Evolutionary conservation across 2,797 vertebrate genomes (phyloP).

Genomic region (Pteropus rufus): DNA sequence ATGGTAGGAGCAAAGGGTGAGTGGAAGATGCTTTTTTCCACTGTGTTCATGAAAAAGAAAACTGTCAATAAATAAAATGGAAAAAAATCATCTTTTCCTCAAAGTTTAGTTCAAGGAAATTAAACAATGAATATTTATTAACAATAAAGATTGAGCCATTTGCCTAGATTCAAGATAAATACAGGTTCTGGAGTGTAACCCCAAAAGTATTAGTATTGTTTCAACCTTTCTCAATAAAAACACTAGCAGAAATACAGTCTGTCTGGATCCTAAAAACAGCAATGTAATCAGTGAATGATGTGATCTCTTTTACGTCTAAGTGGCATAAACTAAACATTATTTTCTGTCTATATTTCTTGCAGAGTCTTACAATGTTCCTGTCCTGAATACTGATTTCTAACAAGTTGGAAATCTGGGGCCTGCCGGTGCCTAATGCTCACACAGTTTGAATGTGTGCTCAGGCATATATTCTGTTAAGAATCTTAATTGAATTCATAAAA

Average conservation of each 20-base stretch:
- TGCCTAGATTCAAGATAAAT: background rate
- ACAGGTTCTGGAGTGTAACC: background rate
- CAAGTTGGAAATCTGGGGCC: background rate
- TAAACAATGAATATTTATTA: background rate
- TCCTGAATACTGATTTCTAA: constrained; percentile 44
- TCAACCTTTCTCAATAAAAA: constrained; percentile 29
- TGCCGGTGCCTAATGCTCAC: background rate
- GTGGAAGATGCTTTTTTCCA: background rate
- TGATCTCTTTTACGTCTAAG: constrained; percentile 9
- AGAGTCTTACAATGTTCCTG: background rate
- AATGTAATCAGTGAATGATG: background rate
- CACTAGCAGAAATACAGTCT: background rate
- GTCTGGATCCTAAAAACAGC: background rate
- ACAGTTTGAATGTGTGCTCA: constrained; percentile 1
- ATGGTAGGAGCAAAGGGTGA: background rate
- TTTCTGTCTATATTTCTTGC: background rate
- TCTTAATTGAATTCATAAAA: background rate
- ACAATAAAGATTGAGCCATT: background rate
- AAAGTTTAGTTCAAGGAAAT: constrained; percentile 27
- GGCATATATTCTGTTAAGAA: constrained; percentile 11
- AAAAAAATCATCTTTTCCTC: background rate
- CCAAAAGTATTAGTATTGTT: background rate
- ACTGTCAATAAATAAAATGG: background rate
- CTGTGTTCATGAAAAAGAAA: background rate
- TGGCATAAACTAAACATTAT: constrained; percentile 1